phyloP scores from a whole-genome alignment of 2,888 invertebrate species.

The Xylota sylvarum region DNA sequence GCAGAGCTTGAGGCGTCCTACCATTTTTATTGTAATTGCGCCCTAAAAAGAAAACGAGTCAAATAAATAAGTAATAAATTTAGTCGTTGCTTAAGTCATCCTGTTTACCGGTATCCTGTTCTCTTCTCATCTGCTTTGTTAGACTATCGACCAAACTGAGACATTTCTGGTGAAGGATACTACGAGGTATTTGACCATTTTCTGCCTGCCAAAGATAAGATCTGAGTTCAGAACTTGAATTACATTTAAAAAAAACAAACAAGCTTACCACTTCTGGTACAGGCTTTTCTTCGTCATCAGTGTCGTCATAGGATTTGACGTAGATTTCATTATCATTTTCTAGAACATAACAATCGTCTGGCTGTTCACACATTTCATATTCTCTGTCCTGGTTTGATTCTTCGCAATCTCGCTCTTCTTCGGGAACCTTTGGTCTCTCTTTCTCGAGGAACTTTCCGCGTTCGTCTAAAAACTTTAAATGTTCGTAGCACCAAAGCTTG shows the following conservation, averaged over 20 bases:
- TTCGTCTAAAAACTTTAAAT: conserved; percentile 18
- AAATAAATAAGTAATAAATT: not conserved
- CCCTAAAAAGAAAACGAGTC: not conserved
- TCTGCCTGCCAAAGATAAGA: not conserved
- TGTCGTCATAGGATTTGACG: conserved; percentile 47
- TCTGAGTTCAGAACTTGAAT: not conserved
- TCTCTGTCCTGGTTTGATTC: not conserved
- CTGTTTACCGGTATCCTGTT: not conserved
- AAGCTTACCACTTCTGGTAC: not conserved
- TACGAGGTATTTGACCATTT: not conserved
- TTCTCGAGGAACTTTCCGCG: conserved; percentile 11
- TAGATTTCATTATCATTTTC: conserved; percentile 59
- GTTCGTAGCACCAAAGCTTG: conserved; percentile 36
- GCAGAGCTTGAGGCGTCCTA: conserved; percentile 15
- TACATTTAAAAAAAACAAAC: not conserved
- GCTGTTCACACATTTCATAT: conserved; percentile 4
- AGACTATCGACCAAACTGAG: conserved; percentile 20
- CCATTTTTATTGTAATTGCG: not conserved
- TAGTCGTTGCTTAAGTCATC: not conserved
- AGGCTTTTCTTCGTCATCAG: not conserved
- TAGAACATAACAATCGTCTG: conserved; percentile 35
- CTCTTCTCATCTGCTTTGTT: conserved; percentile 3
- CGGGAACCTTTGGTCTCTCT: not conserved
- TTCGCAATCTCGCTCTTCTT: not conserved
- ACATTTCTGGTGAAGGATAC: conserved; percentile 32